Base-by-base conservation (phyloP, 2,797 vertebrate species). In the Pseudomugil tenellus region DNA sequence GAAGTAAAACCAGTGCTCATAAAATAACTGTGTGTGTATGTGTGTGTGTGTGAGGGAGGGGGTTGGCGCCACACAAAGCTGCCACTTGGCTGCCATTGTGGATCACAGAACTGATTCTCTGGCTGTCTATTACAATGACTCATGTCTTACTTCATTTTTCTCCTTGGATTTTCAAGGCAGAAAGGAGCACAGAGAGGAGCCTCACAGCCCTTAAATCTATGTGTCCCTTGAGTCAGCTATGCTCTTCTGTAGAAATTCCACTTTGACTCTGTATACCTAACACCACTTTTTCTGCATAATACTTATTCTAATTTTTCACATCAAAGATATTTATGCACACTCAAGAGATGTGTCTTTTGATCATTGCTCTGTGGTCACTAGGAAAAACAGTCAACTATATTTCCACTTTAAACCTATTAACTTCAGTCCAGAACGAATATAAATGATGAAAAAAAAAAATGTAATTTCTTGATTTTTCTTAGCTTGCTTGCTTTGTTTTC, bases 71-170 rank as follows among this genome's bases (percentile, higher is more conserved):
- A 25, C 80, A 82, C 68, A 71, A 74, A 72, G 77, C 63, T 72
- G 51, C 48, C 23, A 59, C 81, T 71, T 46, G 62, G 72, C 80
- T 83, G 76, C 85, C 72, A 83, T 69, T 74, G 63, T 79, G 84
- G 74, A 89, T 91, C 79, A 80, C 51, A 79, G 76, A 73, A 66
- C 53, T 48, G 72, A 87, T 85, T 91, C 74, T 82, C 78, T 83
- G 70, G 69, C 80, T 87, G 87, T 86, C 80, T 84, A 80, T 80
- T 85, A 72, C 57, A 85, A 77, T 90, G 83, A 84, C 81, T 88
- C 85, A 87, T 84, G 69, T 74, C 80, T 87, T 76, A 74, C 83
- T 89, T 83, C 80, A 75, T 83, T 77, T 82, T 77, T 81, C 74
- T 72, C 58, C 67, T 37, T 46, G 76, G 83, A 90, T 91, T 91